Evolutionary conservation across 2,888 invertebrate genomes (phyloP).

Genomic region (Polymixis flavicincta): DNA sequence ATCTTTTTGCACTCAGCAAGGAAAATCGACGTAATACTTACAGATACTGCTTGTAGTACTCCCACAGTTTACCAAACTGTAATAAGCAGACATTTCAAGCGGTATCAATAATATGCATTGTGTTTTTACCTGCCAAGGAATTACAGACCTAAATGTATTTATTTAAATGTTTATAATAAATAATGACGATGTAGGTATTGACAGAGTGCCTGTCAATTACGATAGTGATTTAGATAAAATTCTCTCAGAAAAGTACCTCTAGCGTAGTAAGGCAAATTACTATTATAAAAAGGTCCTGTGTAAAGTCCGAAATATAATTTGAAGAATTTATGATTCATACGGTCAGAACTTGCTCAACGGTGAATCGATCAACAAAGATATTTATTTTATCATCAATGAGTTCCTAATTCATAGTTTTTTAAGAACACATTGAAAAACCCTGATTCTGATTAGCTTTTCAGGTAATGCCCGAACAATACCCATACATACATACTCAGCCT

Average conservation of each 20-base stretch:
- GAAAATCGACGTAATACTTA: conserved; percentile 64
- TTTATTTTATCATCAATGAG: not conserved
- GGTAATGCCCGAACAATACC: not conserved
- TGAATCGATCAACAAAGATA: conserved; percentile 14
- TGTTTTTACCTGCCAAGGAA: conserved; percentile 16
- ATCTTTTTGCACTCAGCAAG: conserved; percentile 62
- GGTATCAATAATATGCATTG: conserved; percentile 10
- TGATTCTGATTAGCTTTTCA: conserved; percentile 16
- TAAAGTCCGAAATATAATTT: conserved; percentile 24
- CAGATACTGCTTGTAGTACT: conserved; percentile 23
- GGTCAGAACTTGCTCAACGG: not conserved
- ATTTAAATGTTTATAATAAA: conserved; percentile 18
- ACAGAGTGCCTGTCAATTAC: conserved; percentile 20
- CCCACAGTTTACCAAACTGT: conserved; percentile 37
- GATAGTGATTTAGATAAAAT: conserved; percentile 32
- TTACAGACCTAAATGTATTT: conserved; percentile 13
- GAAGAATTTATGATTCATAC: conserved; percentile 41
- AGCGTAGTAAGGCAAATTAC: conserved; percentile 21
- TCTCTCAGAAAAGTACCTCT: conserved; percentile 23
- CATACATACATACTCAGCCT: no score
- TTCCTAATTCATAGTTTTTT: not conserved
- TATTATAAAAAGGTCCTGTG: conserved; percentile 30
- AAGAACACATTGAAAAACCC: not conserved
- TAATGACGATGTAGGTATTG: conserved; percentile 20
- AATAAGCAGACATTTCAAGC: conserved; percentile 33